Base-by-base conservation (phyloP, 2,797 vertebrate species). In the Rhabdophis nuchalis region DNA sequence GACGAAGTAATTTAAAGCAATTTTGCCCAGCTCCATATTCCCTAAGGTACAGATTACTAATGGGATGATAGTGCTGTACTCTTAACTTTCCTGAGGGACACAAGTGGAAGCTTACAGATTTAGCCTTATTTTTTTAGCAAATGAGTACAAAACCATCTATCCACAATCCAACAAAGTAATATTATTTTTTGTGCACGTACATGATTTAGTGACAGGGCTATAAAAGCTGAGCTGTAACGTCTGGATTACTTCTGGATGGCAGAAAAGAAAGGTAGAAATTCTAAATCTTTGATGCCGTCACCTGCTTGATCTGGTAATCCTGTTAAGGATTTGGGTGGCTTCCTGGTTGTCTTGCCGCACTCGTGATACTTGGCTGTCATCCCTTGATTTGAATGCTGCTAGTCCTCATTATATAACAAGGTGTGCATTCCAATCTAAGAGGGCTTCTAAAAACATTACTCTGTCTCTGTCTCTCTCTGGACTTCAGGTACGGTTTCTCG, bases 401-500 rank as follows among this genome's bases (percentile, higher is more conserved):
- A 25, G 27, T 86, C 32, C 82, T 68, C 27, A 25, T 32, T 86
- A 1, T 54, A 60, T 18, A 41, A 2, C 4, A 50, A 8, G 8
- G 3, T 1, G 4, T 9, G 20, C 72, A 20, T 16, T 82, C 23
- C 29, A 86, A 32, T 36, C 29, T 23, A 8, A 12, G 2, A 13
- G 32, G 68, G n/a, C 14, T 1, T 0, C 2, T 3, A n/a, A 25
- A 29, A 61, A 3, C 10, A 7, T 56, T n/a, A 20, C 0, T 6
- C 5, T 52, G 1, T 16, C 1, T 10, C 6, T 61, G 4, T 12
- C 2, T 91, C 46, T 64, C 60, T 61, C 72, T 53, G 85, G 86
- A 2, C 93, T 93, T 41, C 94, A 99, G 99, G 98, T 99, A 27
- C 98, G 98, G 90, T 98, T 99, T 97, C 96, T 99, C 96, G 98